Base-by-base conservation (phyloP, 2,113 vertebrate species). In the Cyphomyrus plagiostoma region DNA sequence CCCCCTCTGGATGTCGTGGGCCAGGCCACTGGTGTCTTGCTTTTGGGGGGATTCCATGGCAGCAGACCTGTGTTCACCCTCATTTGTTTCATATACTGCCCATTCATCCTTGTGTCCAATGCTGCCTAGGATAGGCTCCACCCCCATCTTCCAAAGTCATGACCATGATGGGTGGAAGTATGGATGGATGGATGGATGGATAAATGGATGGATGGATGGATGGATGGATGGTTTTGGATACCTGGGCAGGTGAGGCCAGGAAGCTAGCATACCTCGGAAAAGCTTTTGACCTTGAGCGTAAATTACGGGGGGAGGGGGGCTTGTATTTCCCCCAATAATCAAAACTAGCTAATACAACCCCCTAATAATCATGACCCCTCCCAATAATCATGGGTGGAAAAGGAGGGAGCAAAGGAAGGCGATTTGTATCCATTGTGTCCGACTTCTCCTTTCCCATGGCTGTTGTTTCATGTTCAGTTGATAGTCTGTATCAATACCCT, bases 401-500 rank as follows among this genome's bases (percentile, higher is more conserved):
- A 26, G 9, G 46, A 53, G 19, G 39, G 11, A 89, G 88, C 39
- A 26, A 66, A 89, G 88, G 58, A 52, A 88, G 62, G 74, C 56
- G 39, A 83, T 88, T 90, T 26, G 58, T 88, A 5, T 83, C 89
- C 88, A 89, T 88, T 82, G 42, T 50, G 89, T 42, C 46, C 35
- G 90, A 58, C 13, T 92, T 89, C 88, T 56, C 83, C 50, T 48
- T 23, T 87, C 53, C 26, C 13, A 42, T 58, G 80, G 30, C 56
- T 74, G 42, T 42, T 86, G 56, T 89, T 90, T 91, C 89, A 91
- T 91, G 91, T 91, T 94, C 90, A 88, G 93, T 94, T 93, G 91
- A 91, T 89, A 91, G 91, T 90, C 90, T 90, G 53, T 94, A 93
- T 95, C 95, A 94, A 94, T 93, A 91, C 91, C 88, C 89, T 93